Evolutionary conservation across 2,113 vertebrate genomes (phyloP), one percentile per base, ranked within the genome.

Genomic region (Xiphias gladius): DNA sequence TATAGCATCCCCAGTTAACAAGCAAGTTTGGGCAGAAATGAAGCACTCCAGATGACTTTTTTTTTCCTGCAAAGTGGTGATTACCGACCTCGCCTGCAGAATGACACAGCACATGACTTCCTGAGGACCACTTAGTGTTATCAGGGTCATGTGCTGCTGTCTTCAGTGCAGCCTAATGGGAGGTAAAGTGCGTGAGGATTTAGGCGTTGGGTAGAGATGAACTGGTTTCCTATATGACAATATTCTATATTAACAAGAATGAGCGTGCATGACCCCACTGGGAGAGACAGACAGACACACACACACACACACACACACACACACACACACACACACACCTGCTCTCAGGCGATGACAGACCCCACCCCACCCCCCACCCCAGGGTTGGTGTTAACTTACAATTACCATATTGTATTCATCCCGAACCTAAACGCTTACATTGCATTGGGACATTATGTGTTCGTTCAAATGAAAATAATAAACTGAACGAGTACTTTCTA

Each of bases 41-140:
- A 2, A 41, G 43, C 41, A 17, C 39, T 46, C 24, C 10, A 55
- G 55, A 16, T 7, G 24, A 4, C 48, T 43, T 30, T 50, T 43
- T 30, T 50, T 78, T 67, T 6, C 28, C 16, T 55, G 1, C 24
- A 59, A 32, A 2, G 43, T 30, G 46, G 39, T 55, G 35, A 87
- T 74, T 55, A 54, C 32, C 0, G 11, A 37, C 76, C 50, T 67
- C 22, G 32, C 30, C 57, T 72, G 26, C 32, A 67, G 52, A 80
- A 80, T 90, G 78, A 88, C 55, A 76, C 35, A 35, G 7, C 74
- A 74, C 84, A 72, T 72, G 85, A 86, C 74, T 71, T 72, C 59
- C 73, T 43, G 41, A 48, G 24, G n/a, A 55, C 14, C 57, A 59
- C 8, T 80, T 58, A 39, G 4, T 55, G 2, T 64, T 10, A 54